A percentile compares a stretch with the other conserved stretches of the same genome.
Conservation (phyloP, 2,113 vertebrate species). For the Urocolius indicus region DNA sequence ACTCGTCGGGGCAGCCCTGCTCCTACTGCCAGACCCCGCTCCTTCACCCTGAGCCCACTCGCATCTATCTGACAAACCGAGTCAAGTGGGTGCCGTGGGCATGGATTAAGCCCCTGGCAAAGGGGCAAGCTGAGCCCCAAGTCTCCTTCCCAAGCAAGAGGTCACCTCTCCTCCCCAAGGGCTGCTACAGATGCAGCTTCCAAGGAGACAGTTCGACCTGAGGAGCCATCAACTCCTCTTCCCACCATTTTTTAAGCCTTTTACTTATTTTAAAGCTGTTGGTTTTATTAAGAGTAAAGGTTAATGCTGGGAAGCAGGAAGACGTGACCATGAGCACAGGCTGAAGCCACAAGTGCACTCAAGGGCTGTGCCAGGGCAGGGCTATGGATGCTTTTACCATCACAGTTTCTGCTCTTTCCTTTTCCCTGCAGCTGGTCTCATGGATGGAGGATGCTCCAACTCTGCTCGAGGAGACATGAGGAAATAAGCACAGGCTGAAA, state of each 20-base stretch:
- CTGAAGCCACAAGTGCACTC: neutral
- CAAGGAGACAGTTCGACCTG: neutral
- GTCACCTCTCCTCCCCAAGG: neutral
- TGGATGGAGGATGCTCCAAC: neutral
- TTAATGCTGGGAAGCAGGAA: neutral
- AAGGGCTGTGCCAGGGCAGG: neutral
- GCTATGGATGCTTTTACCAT: neutral
- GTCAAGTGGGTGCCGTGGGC: rapidly evolving
- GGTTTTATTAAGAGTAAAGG: neutral
- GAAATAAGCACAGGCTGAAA: neutral
- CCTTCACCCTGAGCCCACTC: neutral
- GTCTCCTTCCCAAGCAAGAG: neutral
- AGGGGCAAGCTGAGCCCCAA: neutral
- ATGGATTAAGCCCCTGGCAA: neutral
- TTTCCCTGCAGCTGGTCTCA: neutral
- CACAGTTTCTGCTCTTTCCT: neutral
- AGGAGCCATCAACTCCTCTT: neutral
- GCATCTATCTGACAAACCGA: rapidly evolving
- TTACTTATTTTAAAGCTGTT: neutral
- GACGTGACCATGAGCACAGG: rapidly evolving
- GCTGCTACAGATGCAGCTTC: neutral
- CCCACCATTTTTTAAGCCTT: neutral
- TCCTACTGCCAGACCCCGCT: neutral
- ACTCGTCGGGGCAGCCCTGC: neutral
- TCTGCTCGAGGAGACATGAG: neutral